Base-by-base conservation (phyloP, 1,140 invertebrate species). In the Vollenhovia emeryi region DNA sequence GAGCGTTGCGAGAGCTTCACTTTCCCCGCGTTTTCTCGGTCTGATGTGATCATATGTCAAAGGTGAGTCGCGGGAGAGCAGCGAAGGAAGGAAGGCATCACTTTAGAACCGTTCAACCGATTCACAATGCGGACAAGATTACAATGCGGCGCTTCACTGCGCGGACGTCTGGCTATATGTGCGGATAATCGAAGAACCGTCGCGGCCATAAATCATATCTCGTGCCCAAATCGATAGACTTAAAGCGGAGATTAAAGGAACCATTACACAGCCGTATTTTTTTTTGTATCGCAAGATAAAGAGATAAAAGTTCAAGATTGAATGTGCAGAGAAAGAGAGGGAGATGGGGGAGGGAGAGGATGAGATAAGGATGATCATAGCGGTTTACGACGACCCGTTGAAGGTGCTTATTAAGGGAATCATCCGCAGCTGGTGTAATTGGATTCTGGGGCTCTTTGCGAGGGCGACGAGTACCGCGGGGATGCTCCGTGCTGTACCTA, bases 341-440 rank as follows among this genome's bases (percentile, higher is more conserved):
- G 40, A 43, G 40, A 2, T 1, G 11, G 11, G 11, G n/a, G 3
- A 8, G 6, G 27, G 9, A 27, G 43, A 66, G 21, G 18, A 33
- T 18, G 9, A 18, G 33, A 43, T 30, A 55, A 75, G 21, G 45
- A 78, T 62, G 15, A 80, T 55, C 33, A 33, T 6, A 21, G 30
- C 15, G 21, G 13, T 64, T 84, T 62, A 84, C 15, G 60, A 64
- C 6, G 57, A 52, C 21, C 18, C 13, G 3, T 13, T 45, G 30
- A 76, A 84, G 43, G 33, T 68, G 52, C 13, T 73, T 73, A 48
- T 80, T 80, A 87, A 85, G 48, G 48, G n/a, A 40, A 69, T 85
- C 27, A 40, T 85, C 45, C 55, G 40, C 43, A 76, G 55, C 21
- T 27, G 36, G 30, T 50, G 33, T 87, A 87, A 87, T 85, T 85